These are phyloP conservation scores for Bibio marci DNA, from an alignment of 2,888 invertebrate species.

Conservation along the genomic window DNA sequence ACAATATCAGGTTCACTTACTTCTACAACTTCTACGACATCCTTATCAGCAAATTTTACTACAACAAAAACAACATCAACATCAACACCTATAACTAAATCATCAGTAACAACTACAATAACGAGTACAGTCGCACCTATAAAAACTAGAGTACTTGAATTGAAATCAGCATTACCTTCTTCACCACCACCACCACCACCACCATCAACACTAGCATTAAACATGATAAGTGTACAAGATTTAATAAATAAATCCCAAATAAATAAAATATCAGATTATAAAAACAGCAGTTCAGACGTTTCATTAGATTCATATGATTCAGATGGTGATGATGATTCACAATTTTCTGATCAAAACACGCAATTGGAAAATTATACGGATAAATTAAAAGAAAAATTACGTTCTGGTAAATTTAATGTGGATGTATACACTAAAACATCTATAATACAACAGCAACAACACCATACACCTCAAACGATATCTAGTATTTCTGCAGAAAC, in stretches of 20 bases:
- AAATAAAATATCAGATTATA: too few relatives aligned
- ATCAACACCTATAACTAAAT: neutral
- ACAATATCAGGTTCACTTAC: neutral
- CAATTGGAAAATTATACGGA: constrained; percentile 21
- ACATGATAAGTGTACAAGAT: neutral
- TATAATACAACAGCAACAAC: too few relatives aligned
- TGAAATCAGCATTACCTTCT: too few relatives aligned
- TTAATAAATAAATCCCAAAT: neutral
- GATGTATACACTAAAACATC: constrained; percentile 1
- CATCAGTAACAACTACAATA: neutral
- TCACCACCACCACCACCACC: neutral
- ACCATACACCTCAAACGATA: too few relatives aligned
- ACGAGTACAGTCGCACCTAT: too few relatives aligned
- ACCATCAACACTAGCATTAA: neutral
- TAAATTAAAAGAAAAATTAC: constrained; percentile 19
- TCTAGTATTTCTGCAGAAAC: too few relatives aligned
- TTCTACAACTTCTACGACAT: too few relatives aligned
- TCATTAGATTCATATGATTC: constrained; percentile 26
- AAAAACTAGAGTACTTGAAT: too few relatives aligned
- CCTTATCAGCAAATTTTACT: too few relatives aligned
- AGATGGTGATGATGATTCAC: constrained; percentile 27
- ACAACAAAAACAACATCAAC: neutral
- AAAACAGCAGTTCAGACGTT: constrained; percentile 14
- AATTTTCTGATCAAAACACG: constrained; percentile 25
- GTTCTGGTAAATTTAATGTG: constrained; percentile 15